Conservation (phyloP, 2,888 invertebrate species). For the Saturnia pavonia region DNA sequence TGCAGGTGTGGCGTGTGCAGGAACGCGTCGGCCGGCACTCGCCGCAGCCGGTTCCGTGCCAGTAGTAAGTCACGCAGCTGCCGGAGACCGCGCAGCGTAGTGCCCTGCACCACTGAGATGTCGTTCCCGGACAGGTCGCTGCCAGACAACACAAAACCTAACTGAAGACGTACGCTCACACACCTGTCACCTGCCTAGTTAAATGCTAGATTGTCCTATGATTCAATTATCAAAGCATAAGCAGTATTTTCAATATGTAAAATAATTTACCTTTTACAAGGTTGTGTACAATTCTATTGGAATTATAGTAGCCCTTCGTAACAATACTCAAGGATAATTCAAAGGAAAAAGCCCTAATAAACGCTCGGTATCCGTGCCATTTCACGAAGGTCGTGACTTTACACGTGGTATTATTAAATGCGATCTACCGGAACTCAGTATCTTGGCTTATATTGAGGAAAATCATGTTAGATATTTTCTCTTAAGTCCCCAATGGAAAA, state of each 20-base stretch:
- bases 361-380: neutral
- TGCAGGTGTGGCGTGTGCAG: slow-evolving; percentile 89
- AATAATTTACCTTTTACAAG: neutral
- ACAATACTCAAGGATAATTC: neutral
- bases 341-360: neutral
- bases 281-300: neutral
- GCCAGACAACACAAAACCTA: slow-evolving; percentile 26
- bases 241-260: no score
- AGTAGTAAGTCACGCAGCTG: slow-evolving; percentile 92
- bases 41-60: slow-evolving; percentile 89
- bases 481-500: neutral
- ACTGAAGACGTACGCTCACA: neutral
- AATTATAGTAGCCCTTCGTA: neutral
- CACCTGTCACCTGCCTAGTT: neutral
- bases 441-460: neutral
- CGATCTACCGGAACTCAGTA: neutral
- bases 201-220: no score
- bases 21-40: slow-evolving; percentile 90
- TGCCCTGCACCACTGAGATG: slow-evolving; percentile 86
- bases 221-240: no score
- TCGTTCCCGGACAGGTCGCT: slow-evolving; percentile 95
- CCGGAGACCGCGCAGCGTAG: slow-evolving; percentile 86
- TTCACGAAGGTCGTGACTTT: neutral
- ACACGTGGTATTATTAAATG: neutral
- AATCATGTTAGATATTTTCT: neutral